Evolutionary conservation across 2,888 invertebrate genomes (phyloP).

Genomic region (Adelognathus sp.): DNA sequence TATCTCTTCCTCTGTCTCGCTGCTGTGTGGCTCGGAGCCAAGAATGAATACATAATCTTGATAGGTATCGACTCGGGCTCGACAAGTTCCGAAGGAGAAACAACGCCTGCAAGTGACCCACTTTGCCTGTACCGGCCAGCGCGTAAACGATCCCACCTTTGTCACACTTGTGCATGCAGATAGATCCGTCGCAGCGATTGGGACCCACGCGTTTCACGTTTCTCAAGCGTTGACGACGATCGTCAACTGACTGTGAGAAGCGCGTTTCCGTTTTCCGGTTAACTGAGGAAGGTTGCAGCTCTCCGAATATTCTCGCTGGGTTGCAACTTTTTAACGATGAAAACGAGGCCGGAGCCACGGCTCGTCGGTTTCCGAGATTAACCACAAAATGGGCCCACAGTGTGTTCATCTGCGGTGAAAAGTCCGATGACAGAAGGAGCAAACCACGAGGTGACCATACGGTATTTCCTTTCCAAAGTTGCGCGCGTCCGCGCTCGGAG

Average conservation of each 20-base stretch:
- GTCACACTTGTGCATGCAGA: background rate
- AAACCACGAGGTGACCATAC: slow-evolving; percentile 69
- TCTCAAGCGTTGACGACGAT: slow-evolving; percentile 28
- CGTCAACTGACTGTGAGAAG: background rate
- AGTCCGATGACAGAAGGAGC: background rate
- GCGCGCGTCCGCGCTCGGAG: too few species aligned
- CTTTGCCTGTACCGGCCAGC: background rate
- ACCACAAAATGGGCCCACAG: too few species aligned
- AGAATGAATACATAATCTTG: slow-evolving; percentile 50
- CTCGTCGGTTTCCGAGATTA: slow-evolving; percentile 25
- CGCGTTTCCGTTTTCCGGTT: slow-evolving; percentile 26
- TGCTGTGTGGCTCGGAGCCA: background rate
- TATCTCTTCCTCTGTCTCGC: slow-evolving; percentile 22
- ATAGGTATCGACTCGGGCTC: slow-evolving; percentile 11
- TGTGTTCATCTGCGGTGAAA: slow-evolving; percentile 55
- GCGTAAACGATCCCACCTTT: background rate
- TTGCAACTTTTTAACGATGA: background rate
- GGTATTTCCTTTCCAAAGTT: slow-evolving; percentile 69
- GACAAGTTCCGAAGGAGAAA: slow-evolving; percentile 30
- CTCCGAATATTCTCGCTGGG: background rate
- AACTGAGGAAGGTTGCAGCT: background rate
- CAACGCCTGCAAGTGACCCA: slow-evolving; percentile 46
- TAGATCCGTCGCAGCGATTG: slow-evolving; percentile 17
- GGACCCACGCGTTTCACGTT: slow-evolving; percentile 63
- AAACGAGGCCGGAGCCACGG: slow-evolving; percentile 36